These are phyloP conservation scores for Cyclargus thomasi DNA, from an alignment of 1,140 invertebrate genomes.

Conservation along the genomic window DNA sequence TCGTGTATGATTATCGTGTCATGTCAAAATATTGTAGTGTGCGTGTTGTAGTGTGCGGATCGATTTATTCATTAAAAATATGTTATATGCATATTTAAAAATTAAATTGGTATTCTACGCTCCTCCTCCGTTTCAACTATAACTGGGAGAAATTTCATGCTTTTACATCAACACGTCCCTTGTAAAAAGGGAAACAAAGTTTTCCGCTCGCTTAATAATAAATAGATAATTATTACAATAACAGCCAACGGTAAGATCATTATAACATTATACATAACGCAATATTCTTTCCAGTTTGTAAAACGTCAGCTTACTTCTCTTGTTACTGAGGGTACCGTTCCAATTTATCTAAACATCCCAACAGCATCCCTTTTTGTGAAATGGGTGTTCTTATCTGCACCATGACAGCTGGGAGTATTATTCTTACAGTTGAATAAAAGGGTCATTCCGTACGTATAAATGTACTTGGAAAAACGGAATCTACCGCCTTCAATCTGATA, in stretches of 20 bases:
- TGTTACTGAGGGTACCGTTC: conserved; percentile 10
- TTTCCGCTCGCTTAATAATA: too few species aligned
- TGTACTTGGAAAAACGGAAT: background rate
- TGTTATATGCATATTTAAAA: too few species aligned
- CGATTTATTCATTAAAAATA: too few species aligned
- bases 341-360: conserved; percentile 14
- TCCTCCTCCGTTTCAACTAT: too few species aligned
- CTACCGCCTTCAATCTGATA: background rate
- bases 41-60: too few species aligned
- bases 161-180: too few species aligned
- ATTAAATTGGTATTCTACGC: too few species aligned
- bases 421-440: conserved; percentile 14
- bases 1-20: too few species aligned
- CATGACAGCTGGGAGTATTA: conserved; percentile 15
- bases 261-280: background rate
- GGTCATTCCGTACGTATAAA: background rate
- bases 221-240: too few species aligned
- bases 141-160: too few species aligned
- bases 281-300: background rate
- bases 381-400: conserved; percentile 10
- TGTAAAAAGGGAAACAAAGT: too few species aligned
- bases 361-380: conserved; percentile 6
- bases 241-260: background rate
- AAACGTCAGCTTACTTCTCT: conserved; percentile 2
- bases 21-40: too few species aligned